Percentiles rank a stretch among this genome's conserved stretches.
Evolutionary conservation across 2,797 vertebrate species (phyloP).

Genomic region (Paedocypris micromegethes): DNA sequence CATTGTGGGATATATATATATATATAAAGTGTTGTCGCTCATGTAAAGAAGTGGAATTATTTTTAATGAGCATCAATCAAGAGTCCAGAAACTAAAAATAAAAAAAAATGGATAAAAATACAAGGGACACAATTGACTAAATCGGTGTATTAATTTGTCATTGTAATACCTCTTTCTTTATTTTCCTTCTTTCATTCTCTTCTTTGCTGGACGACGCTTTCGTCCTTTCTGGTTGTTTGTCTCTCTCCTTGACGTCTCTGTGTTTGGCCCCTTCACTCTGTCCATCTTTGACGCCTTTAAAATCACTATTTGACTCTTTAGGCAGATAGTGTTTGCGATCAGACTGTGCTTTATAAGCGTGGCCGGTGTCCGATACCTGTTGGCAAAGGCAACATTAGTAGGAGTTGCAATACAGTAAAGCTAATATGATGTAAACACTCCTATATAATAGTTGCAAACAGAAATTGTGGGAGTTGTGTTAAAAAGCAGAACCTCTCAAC

Average conservation of each 20-base stretch:
- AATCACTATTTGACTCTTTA: conserved; percentile 31
- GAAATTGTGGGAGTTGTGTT: too few relatives aligned
- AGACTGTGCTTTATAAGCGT: conserved; percentile 44
- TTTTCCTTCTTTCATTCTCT: conserved; percentile 22
- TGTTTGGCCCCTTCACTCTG: conserved; percentile 43
- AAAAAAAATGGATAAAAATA: too few relatives aligned
- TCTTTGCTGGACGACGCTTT: conserved; percentile 38
- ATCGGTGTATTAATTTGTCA: not conserved
- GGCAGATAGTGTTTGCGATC: conserved; percentile 42
- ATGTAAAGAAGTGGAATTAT: too few relatives aligned
- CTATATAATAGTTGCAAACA: not conserved
- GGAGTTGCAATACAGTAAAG: not conserved
- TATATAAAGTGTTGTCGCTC: too few relatives aligned
- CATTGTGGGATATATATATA: too few relatives aligned
- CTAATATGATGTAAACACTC: not conserved
- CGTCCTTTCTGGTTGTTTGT: conserved; percentile 49
- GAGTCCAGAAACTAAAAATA: too few relatives aligned
- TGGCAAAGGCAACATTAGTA: conserved; percentile 19
- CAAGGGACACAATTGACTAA: too few relatives aligned
- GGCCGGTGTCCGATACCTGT: conserved; percentile 56
- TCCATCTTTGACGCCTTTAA: conserved; percentile 46
- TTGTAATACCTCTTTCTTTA: conserved; percentile 22
- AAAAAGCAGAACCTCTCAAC: too few relatives aligned
- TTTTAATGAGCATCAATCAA: too few relatives aligned
- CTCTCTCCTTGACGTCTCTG: conserved; percentile 30